Percentiles rank a stretch among this genome's conserved stretches.
These are phyloP conservation scores for Caranx melampygus DNA, from an alignment of 2,113 vertebrate species.

Conservation along the genomic window DNA sequence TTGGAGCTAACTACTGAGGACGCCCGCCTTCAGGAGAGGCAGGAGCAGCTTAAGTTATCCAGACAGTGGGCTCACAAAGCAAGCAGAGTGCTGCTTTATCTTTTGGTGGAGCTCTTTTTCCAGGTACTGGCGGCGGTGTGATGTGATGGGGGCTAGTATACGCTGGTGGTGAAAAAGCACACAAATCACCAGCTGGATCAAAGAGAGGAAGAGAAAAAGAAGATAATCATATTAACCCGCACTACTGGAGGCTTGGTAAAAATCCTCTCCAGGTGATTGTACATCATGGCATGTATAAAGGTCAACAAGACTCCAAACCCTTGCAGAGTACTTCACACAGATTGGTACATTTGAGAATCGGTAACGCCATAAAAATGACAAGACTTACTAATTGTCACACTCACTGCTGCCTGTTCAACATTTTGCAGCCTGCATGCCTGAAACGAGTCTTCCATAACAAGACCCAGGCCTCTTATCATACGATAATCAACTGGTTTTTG, in stretches of 20 bases:
- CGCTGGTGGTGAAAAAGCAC: neutral
- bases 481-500: neutral
- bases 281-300: constrained; percentile 30
- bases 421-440: neutral
- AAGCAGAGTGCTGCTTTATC: neutral
- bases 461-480: neutral
- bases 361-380: constrained; percentile 4
- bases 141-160: neutral
- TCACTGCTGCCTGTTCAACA: constrained; percentile 5
- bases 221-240: neutral
- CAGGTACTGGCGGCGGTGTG: too few species aligned
- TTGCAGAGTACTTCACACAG: neutral
- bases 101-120: neutral
- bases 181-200: neutral
- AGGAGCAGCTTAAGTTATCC: neutral
- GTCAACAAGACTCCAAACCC: constrained; percentile 42
- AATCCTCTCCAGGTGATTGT: neutral
- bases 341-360: constrained; percentile 14
- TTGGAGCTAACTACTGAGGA: neutral
- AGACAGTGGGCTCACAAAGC: constrained; percentile 3
- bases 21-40: neutral
- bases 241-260: neutral
- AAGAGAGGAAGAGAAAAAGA: neutral
- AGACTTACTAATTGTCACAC: constrained; percentile 5
- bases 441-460: neutral